A percentile compares a stretch with the other conserved stretches of the same genome.
Conservation (phyloP, 1,140 invertebrate genomes). For the Daktulosphaira vitifoliae region DNA sequence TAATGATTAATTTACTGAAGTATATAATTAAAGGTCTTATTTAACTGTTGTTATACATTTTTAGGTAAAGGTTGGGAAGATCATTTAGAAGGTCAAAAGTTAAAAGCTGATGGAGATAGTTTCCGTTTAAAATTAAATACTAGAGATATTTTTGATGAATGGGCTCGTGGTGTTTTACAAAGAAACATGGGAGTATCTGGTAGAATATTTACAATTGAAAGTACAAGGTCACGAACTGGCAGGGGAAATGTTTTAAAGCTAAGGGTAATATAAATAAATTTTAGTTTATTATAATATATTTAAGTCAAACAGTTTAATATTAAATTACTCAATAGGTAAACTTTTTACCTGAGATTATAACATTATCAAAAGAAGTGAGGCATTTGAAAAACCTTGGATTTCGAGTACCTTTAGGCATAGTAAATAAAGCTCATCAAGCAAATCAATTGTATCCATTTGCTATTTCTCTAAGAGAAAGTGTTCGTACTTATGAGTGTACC, state of each 20-base stretch:
- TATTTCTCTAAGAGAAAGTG: slow-evolving; percentile 95
- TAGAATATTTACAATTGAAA: slow-evolving; percentile 91
- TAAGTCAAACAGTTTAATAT: slow-evolving; percentile 16
- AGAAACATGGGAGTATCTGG: slow-evolving; percentile 88
- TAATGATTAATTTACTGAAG: too few species aligned
- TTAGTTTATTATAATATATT: not conserved
- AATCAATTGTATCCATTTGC: slow-evolving; percentile 98
- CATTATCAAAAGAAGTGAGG: slow-evolving; percentile 94
- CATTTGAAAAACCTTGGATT: slow-evolving; percentile 96
- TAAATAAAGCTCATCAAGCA: slow-evolving; percentile 97
- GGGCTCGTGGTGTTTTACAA: slow-evolving; percentile 90
- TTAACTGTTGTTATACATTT: too few species aligned
- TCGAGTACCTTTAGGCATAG: slow-evolving; percentile 91
- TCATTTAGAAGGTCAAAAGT: slow-evolving; percentile 96
- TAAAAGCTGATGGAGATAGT: slow-evolving; percentile 96
- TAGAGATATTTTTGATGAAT: slow-evolving; percentile 94
- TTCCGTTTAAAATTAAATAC: slow-evolving; percentile 93
- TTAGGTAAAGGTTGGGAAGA: slow-evolving; percentile 95
- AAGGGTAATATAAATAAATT: slow-evolving; percentile 53
- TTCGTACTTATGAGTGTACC: slow-evolving; percentile 91
- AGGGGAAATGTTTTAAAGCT: slow-evolving; percentile 84
- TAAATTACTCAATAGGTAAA: slow-evolving; percentile 52
- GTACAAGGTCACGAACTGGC: slow-evolving; percentile 66
- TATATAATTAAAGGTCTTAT: too few species aligned
- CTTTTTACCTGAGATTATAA: slow-evolving; percentile 97